Percentiles rank a stretch among this genome's conserved stretches.
Evolutionary conservation across 2,113 vertebrate genomes (phyloP).

Genomic region (Taurulus bubalis): DNA sequence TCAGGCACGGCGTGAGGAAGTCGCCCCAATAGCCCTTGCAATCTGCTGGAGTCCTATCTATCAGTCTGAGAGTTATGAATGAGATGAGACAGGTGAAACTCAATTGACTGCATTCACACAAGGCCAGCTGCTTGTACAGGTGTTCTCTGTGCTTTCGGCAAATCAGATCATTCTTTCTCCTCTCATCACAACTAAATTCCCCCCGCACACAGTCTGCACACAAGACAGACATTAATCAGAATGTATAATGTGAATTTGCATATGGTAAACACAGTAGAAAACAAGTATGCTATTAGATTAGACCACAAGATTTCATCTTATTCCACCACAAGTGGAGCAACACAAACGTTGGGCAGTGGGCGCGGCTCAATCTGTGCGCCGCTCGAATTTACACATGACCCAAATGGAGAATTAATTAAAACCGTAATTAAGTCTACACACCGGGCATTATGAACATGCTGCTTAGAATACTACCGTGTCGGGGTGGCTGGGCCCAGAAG

Average conservation of each 20-base stretch:
- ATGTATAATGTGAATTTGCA: constrained; percentile 23
- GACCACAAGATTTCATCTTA: neutral
- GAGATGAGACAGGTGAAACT: constrained; percentile 56
- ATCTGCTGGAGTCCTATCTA: constrained; percentile 26
- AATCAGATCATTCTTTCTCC: constrained; percentile 27
- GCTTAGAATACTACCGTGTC: constrained; percentile 28
- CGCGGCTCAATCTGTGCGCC: constrained; percentile 13
- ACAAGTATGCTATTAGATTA: neutral
- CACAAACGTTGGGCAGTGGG: constrained; percentile 32
- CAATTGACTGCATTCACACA: constrained; percentile 38
- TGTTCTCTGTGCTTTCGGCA: constrained; percentile 35
- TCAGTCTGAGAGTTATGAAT: constrained; percentile 40
- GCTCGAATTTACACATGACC: constrained; percentile 55
- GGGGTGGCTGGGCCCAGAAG: constrained; percentile 40
- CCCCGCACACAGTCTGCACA: neutral
- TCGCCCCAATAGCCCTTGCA: constrained; percentile 6
- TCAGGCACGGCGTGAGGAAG: neutral
- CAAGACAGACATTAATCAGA: constrained; percentile 3
- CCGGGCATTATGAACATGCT: constrained; percentile 18
- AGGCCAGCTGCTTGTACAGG: constrained; percentile 55
- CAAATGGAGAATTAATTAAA: constrained; percentile 65
- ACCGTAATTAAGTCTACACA: constrained; percentile 61
- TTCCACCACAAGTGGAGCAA: constrained; percentile 6
- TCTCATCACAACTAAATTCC: neutral
- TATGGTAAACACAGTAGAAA: constrained; percentile 26